Evolutionary conservation across 1,140 invertebrate species (phyloP).

Genomic region (Trichoplusia ni): DNA sequence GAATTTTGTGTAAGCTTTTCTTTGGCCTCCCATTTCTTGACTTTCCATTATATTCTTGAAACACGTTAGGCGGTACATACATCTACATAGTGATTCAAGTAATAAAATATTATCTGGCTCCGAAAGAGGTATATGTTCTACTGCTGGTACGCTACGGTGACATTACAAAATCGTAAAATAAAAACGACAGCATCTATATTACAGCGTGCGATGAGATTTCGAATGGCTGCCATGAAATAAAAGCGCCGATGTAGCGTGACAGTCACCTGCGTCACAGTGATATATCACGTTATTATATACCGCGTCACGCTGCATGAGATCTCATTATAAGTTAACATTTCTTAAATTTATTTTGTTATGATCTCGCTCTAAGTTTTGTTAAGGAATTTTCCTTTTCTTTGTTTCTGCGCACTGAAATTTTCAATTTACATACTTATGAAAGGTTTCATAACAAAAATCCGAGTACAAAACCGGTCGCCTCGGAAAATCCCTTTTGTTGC

Average conservation of each 20-base stretch:
- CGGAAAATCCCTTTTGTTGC: slow-evolving; percentile 34
- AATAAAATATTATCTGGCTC: slow-evolving; percentile 22
- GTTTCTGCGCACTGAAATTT: slow-evolving; percentile 39
- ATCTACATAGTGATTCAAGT: slow-evolving; percentile 1
- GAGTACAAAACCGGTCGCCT: slow-evolving; percentile 36
- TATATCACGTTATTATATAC: slow-evolving; percentile 42
- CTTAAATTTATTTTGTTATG: slow-evolving; percentile 32
- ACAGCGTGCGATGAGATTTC: slow-evolving; percentile 41
- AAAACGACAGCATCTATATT: slow-evolving; percentile 41
- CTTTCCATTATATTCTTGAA: slow-evolving; percentile 6
- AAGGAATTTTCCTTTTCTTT: slow-evolving; percentile 36
- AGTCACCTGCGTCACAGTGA: slow-evolving; percentile 42
- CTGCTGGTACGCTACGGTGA: slow-evolving; percentile 8
- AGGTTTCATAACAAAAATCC: slow-evolving; percentile 39
- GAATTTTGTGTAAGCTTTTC: too few relatives aligned
- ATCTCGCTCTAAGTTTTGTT: slow-evolving; percentile 34
- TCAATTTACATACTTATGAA: slow-evolving; percentile 53
- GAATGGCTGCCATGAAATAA: slow-evolving; percentile 47
- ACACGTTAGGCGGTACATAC: too few relatives aligned
- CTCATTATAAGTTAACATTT: slow-evolving; percentile 46
- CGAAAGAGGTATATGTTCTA: not conserved
- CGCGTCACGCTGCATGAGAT: slow-evolving; percentile 28
- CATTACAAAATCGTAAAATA: slow-evolving; percentile 46
- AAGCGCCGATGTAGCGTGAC: slow-evolving; percentile 34
- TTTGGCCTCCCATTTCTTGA: too few relatives aligned